Conservation (phyloP, 2,113 vertebrate species). For the western clawed frog (Xenopus tropicalis) region UCB_Xtro_10.0 CM004446.2:61360501-61361000, state of each 20-base stretch:
- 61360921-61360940: too few relatives aligned
- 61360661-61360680: neutral
- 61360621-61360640: neutral
- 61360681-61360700: neutral
- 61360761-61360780: slow-evolving; percentile 32
- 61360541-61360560: neutral
- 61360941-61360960: too few relatives aligned
- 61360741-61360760: slow-evolving; percentile 33
- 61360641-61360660: neutral
- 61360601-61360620: neutral
- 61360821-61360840: slow-evolving; percentile 28
- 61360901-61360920: neutral
- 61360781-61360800: slow-evolving; percentile 42
- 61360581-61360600: slow-evolving; percentile 5
- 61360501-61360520: neutral
- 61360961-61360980: too few relatives aligned
- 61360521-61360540: neutral
- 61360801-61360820: slow-evolving; percentile 20
- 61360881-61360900: neutral
- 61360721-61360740: slow-evolving; percentile 25
- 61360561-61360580: neutral
- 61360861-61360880: neutral
- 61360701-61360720: neutral
- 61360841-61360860: neutral
- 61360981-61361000: too few relatives aligned